Evolutionary conservation across 1,140 invertebrate genomes (phyloP).

Genomic region (Bombus superbus): DNA sequence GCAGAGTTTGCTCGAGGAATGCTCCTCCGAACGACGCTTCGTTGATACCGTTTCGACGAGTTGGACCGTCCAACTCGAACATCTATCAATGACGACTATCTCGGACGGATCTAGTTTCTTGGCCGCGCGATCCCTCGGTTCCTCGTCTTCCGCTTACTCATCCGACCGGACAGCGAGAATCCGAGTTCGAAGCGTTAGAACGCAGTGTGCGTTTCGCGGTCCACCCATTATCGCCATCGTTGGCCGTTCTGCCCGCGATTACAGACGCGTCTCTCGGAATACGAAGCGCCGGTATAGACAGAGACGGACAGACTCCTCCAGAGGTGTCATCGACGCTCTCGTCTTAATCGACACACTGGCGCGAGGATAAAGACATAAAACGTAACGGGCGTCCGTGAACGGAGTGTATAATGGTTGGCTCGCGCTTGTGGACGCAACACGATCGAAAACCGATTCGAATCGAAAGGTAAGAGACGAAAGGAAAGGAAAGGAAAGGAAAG

Average conservation of each 20-base stretch:
- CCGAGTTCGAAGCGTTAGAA: constrained; percentile 15
- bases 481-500: background rate
- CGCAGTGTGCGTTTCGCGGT: constrained; percentile 3
- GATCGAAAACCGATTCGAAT: constrained; percentile 22
- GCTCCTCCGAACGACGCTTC: background rate
- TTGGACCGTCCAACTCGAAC: background rate
- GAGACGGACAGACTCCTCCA: background rate
- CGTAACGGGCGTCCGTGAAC: constrained; percentile 74
- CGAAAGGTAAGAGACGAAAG: constrained; percentile 24
- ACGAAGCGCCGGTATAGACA: background rate
- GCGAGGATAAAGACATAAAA: constrained; percentile 79
- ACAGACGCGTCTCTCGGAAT: constrained; percentile 32
- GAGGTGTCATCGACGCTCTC: constrained; percentile 61
- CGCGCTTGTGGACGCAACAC: constrained; percentile 43
- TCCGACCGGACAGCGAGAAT: background rate
- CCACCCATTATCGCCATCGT: constrained; percentile 35
- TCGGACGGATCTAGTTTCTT: background rate
- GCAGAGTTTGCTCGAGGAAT: too few species aligned
- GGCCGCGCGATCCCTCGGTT: background rate
- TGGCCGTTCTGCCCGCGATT: constrained; percentile 38
- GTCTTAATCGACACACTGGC: constrained; percentile 68
- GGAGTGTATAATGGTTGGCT: constrained; percentile 65
- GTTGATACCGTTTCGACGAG: background rate
- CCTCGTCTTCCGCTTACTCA: background rate
- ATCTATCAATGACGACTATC: too few species aligned